Evolutionary conservation across 2,797 vertebrate species (phyloP), one percentile per base, ranked within the genome.

Genomic region (Fistularia tabacaria): DNA sequence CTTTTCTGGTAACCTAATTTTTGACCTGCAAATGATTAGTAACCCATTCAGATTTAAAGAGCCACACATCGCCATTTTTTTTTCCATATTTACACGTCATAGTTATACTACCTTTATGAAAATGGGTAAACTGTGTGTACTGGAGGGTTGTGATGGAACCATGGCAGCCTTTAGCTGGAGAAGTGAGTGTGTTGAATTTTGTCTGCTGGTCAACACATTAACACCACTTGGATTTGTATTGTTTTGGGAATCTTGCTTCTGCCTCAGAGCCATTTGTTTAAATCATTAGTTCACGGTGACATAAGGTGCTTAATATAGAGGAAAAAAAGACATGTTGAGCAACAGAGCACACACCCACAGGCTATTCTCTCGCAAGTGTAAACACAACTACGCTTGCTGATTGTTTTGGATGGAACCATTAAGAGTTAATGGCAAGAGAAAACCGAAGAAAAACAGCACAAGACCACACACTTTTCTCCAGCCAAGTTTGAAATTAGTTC

Each of bases 271-370:
- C 25, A 49, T 72, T 15, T 49, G 7, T 48, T 62, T 61, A 53
- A 76, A 57, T 77, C 61, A 71, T 39, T 40, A 47, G 71, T 69
- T 77, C 79, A 78, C 39, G 0, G 48, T 61, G 73, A 75, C 73
- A 69, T 49, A n/a, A 44, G n/a, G 49, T 39, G 60, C 54, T 76
- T 72, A 59, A 64, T 49, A 63, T 51, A 71, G 63, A 75, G 14
- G 15, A 36, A 64, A 67, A 38, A 5, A 49, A 64, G 51, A 69
- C 14, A 14, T 58, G 57, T 38, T 14, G 7, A 62, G 70, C 70
- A 25, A 5, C 44, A 64, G 54, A 78, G 57, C 69, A 70, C 47
- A 59, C 64, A 62, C 11, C 57, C 62, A 62, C 58, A 45, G 57
- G 44, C 13, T 44, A 49, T 51, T 9, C 40, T 46, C 11, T 14